Percentiles rank a stretch among this genome's conserved stretches.
These are phyloP conservation scores for Pinna nobilis DNA, from an alignment of 1,140 invertebrate genomes.

Conservation along the genomic window DNA sequence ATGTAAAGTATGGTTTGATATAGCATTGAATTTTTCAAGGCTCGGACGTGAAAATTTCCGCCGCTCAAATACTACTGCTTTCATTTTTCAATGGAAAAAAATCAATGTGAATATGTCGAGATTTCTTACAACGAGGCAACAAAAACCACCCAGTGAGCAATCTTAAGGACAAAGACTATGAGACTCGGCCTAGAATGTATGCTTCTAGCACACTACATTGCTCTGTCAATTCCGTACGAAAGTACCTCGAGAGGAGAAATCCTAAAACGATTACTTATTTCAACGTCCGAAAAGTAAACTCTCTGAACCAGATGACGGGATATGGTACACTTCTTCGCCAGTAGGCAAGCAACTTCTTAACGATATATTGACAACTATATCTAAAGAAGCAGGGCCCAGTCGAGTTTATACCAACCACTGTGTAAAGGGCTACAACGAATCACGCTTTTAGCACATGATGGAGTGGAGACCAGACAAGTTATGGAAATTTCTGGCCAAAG, in stretches of 20 bases:
- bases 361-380: conserved; percentile 9
- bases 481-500: neutral
- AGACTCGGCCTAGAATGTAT: conserved; percentile 3
- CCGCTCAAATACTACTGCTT: neutral
- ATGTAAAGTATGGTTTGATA: conserved; percentile 16
- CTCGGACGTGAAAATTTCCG: neutral
- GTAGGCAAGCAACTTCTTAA: neutral
- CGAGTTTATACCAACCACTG: conserved; percentile 9
- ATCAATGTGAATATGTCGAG: conserved; percentile 7
- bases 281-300: neutral
- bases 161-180: neutral
- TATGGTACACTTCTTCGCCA: conserved; percentile 10
- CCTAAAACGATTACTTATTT: conserved; percentile 5
- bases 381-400: conserved; percentile 11
- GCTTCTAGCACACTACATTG: neutral
- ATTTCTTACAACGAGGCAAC: neutral
- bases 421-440: neutral
- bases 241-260: conserved; percentile 7
- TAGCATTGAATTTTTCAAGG: conserved; percentile 1
- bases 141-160: neutral
- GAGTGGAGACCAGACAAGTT: neutral
- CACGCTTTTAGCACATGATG: neutral
- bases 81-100: neutral
- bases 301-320: neutral
- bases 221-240: neutral